Percentiles rank a stretch among this genome's conserved stretches.
Evolutionary conservation across 1,140 invertebrate species (phyloP).

Genomic region (Calycopis cecrops): DNA sequence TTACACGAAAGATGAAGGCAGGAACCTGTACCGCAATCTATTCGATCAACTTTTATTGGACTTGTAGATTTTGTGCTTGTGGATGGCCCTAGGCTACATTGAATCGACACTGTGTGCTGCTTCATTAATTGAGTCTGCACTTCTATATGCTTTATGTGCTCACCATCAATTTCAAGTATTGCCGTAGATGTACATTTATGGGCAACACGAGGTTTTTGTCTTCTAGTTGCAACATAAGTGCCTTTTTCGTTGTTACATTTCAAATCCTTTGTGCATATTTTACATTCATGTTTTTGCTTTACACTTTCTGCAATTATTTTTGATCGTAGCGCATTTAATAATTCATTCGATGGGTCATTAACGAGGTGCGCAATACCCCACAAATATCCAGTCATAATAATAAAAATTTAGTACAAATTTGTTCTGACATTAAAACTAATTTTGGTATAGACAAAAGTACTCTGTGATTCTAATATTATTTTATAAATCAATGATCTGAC

Average conservation of each 20-base stretch:
- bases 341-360: conserved; percentile 28
- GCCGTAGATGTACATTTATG: neutral
- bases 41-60: neutral
- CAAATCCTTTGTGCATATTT: neutral
- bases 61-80: neutral
- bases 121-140: neutral
- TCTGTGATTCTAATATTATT: no score
- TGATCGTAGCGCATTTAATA: conserved; percentile 22
- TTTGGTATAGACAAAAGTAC: no score
- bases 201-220: neutral
- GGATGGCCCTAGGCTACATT: neutral
- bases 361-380: conserved; percentile 31
- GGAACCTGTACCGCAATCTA: neutral
- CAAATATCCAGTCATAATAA: conserved; percentile 27
- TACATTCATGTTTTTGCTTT: neutral
- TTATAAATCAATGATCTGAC: no score
- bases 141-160: neutral
- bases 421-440: no score
- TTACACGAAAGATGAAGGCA: neutral
- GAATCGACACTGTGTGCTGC: neutral
- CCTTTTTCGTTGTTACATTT: neutral
- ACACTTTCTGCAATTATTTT: neutral
- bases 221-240: neutral
- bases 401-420: neutral
- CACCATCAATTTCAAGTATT: neutral